Evolutionary conservation across 2,888 invertebrate species (phyloP).

Genomic region (Phymatocera aterrima): DNA sequence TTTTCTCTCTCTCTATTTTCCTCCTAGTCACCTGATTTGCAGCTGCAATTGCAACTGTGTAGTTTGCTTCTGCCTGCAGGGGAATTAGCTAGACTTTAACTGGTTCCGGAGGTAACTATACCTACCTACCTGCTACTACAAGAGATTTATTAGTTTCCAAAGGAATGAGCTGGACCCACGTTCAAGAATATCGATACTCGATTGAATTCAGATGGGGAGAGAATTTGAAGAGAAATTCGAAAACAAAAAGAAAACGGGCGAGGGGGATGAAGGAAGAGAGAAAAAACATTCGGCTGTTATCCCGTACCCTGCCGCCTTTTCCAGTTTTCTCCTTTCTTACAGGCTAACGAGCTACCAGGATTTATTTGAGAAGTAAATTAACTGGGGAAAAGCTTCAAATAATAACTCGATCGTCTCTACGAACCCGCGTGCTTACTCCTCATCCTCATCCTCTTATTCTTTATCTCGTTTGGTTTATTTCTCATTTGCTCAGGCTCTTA

Average conservation of each 20-base stretch:
- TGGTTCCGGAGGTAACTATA: neutral
- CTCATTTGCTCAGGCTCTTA: neutral
- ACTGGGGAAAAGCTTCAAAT: slow-evolving; percentile 50
- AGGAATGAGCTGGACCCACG: too few relatives aligned
- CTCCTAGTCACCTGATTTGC: neutral
- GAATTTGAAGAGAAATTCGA: neutral
- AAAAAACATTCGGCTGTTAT: neutral
- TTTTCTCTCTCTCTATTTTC: neutral
- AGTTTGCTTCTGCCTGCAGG: neutral
- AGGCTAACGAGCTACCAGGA: slow-evolving; percentile 61
- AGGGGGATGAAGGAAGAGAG: neutral
- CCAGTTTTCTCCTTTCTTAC: neutral
- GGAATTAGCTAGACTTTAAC: slow-evolving; percentile 32
- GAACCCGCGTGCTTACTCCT: slow-evolving; percentile 45
- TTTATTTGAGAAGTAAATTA: slow-evolving; percentile 66
- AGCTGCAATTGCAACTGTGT: slow-evolving; percentile 7
- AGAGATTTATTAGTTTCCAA: slow-evolving; percentile 19
- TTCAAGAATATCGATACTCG: neutral
- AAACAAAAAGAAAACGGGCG: neutral
- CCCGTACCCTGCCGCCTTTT: neutral
- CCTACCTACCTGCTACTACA: too few relatives aligned
- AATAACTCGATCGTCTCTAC: slow-evolving; percentile 56
- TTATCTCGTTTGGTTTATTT: slow-evolving; percentile 37
- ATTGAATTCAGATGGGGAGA: too few relatives aligned
- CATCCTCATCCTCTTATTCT: slow-evolving; percentile 32